A percentile compares a stretch with the other conserved stretches of the same genome.
These are phyloP conservation scores for Holacanthella duospinosa DNA, from an alignment of 2,888 invertebrate genomes.

Conservation along the genomic window DNA sequence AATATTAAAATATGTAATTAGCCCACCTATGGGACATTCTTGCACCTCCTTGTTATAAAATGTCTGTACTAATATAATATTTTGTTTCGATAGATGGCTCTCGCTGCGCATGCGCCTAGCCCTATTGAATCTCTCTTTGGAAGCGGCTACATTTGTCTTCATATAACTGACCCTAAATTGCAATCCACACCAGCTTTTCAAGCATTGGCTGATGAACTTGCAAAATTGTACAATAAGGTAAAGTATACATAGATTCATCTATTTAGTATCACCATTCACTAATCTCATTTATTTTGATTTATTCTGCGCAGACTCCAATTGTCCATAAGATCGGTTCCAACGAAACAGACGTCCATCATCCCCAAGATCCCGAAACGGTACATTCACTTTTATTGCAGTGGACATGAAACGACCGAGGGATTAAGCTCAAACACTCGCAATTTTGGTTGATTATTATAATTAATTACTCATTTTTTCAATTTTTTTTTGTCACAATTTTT, in stretches of 20 bases:
- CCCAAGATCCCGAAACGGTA: neutral
- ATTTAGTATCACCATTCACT: neutral
- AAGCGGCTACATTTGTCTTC: slow-evolving; percentile 6
- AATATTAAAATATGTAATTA: no score
- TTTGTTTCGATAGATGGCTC: neutral
- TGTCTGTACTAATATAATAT: neutral
- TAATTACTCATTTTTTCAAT: neutral
- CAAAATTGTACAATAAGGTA: slow-evolving; percentile 7
- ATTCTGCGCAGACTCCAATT: neutral
- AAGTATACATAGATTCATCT: neutral
- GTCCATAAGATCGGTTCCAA: slow-evolving; percentile 5
- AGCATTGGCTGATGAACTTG: slow-evolving; percentile 3
- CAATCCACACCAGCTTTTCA: neutral
- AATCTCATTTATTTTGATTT: neutral
- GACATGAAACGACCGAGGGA: neutral
- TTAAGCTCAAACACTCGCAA: neutral
- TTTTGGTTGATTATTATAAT: no score
- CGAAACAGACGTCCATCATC: slow-evolving; percentile 4
- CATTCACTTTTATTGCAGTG: neutral
- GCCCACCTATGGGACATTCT: no score
- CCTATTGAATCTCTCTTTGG: slow-evolving; percentile 7
- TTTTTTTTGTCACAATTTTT: neutral
- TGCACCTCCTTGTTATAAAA: no score
- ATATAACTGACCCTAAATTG: slow-evolving; percentile 1
- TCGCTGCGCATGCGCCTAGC: neutral